Evolutionary conservation across 2,888 invertebrate genomes (phyloP), one percentile per base, ranked within the genome.

Genomic region (Octodonta nipae): DNA sequence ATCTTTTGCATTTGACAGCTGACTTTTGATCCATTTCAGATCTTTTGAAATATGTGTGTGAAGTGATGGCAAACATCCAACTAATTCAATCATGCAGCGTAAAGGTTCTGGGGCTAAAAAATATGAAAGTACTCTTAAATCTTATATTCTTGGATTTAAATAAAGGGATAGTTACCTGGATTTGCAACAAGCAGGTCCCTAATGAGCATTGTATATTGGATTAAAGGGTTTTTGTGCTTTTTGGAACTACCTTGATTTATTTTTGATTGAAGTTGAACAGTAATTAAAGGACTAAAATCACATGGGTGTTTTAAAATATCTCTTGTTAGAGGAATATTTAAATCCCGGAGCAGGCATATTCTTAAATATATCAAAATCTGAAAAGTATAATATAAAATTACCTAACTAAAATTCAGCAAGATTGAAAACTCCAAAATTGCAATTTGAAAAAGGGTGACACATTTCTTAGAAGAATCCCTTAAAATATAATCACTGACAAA

Each of bases 1-100:
- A 56, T 85, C 83, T 44, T 80, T 82, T 5, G 78, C 76, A 28
- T 76, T 78, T 10, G 70, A 72, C 31, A 82, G 65, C 28, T 50
- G 51, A 36, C 70, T 71, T 47, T 68, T 64, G 2, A 84, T 55
- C 71, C 80, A 81, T 4, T 71, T 67, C 8, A 77, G 51, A 11
- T 81, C 69, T 16, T 65, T 69, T 2, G 70, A 61, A 53, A 83
- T 75, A 40, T 73, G 68, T 16, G 68, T 52, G 1, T 77, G 70
- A 49, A 87, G 62, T 13, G 76, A 71, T 0, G 87, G 81, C 6
- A 82, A 73, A 37, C 83, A 82, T 24, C 87, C 87, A n/a, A 88
- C 67, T 13, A 87, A 67, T 61, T 91, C 89, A 43, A 86, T 65
- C 51, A 91, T 68, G 45, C 83, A 85, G 33, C 78, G 75, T 31